Evolutionary conservation across 2,797 vertebrate genomes (phyloP).

Genomic region (Mionectes olivaceus): DNA sequence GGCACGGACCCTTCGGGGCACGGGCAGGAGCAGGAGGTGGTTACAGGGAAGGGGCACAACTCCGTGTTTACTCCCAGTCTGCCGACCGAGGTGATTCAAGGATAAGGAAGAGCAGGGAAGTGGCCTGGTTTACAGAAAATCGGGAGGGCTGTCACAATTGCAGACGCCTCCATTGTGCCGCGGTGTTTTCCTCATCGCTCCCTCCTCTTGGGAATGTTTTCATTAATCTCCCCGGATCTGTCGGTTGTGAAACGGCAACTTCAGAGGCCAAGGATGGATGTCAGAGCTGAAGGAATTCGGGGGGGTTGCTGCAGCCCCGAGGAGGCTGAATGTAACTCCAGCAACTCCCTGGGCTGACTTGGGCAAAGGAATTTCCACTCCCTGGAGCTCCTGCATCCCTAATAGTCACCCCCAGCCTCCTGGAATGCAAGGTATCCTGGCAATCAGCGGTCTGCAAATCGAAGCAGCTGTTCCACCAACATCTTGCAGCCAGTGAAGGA

Average conservation of each 20-base stretch:
- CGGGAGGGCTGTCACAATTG: not conserved
- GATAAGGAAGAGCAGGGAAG: constrained; percentile 45
- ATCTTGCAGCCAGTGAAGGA: not conserved
- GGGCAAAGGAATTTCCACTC: not conserved
- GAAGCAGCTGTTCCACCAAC: constrained; percentile 45
- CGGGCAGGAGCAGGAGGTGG: not conserved
- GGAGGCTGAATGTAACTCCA: not conserved
- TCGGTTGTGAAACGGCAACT: not conserved
- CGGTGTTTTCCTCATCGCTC: not conserved
- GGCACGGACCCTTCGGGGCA: accelerated
- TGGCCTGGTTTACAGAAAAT: constrained; percentile 10
- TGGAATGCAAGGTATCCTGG: not conserved
- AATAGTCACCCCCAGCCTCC: not conserved
- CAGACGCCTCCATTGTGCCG: not conserved
- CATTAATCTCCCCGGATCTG: not conserved
- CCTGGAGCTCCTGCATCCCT: not conserved
- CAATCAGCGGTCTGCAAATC: not conserved
- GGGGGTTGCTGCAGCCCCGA: not conserved
- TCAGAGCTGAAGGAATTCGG: not conserved
- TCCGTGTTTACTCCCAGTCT: not conserved
- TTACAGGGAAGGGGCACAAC: not conserved
- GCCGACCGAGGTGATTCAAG: constrained; percentile 46
- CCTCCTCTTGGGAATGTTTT: not conserved
- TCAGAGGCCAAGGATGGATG: not conserved
- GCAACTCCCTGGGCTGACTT: not conserved